Conservation (phyloP, 2,888 invertebrate genomes). For the Calameuta idolon region DNA sequence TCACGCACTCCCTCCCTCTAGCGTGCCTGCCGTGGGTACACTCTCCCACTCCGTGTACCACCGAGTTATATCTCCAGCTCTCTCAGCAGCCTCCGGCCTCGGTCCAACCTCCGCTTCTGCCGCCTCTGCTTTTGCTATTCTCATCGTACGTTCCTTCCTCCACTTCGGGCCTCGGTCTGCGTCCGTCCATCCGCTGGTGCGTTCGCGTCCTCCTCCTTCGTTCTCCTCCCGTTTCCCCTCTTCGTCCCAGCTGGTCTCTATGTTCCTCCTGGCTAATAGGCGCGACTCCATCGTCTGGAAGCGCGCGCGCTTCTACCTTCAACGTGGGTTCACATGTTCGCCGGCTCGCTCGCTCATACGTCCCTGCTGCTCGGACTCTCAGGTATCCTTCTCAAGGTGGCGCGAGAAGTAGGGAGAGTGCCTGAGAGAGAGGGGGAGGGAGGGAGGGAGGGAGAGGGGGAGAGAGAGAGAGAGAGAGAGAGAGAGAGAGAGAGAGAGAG, state of each 20-base stretch:
- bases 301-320: slow-evolving; percentile 35
- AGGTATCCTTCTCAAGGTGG: slow-evolving; percentile 52
- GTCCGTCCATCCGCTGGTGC: not conserved
- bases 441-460: slow-evolving; percentile 25
- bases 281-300: not conserved
- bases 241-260: slow-evolving; percentile 15
- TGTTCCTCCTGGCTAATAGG: slow-evolving; percentile 3
- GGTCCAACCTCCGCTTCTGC: slow-evolving; percentile 8
- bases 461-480: slow-evolving; percentile 11
- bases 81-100: slow-evolving; percentile 9
- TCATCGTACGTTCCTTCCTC: too few relatives aligned
- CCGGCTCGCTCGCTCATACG: slow-evolving; percentile 18
- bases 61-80: not conserved
- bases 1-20: slow-evolving; percentile 25
- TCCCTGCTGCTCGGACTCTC: slow-evolving; percentile 10
- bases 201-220: slow-evolving; percentile 8
- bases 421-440: slow-evolving; percentile 17
- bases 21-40: not conserved
- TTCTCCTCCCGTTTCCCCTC: slow-evolving; percentile 6
- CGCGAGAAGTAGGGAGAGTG: slow-evolving; percentile 31
- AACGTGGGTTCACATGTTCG: slow-evolving; percentile 26
- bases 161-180: too few relatives aligned
- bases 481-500: slow-evolving; percentile 23
- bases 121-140: not conserved
- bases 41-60: slow-evolving; percentile 4